phyloP scores from a whole-genome alignment of 2,888 invertebrate genomes.

The Diachrysia chrysitis region DNA sequence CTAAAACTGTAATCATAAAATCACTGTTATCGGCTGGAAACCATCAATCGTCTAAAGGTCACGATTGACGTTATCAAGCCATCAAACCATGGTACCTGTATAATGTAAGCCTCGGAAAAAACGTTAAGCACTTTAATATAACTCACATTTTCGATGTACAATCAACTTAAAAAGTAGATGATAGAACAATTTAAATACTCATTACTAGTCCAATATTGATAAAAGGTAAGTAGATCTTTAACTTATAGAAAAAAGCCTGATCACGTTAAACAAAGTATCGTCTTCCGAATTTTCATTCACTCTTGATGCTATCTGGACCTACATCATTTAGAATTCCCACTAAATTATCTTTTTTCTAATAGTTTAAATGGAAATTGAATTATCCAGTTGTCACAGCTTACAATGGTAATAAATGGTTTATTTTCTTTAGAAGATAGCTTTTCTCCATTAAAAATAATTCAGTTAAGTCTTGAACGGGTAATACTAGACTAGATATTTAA shows the following conservation, averaged over 20 bases:
- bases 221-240: too few species aligned
- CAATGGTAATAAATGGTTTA: background rate
- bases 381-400: background rate
- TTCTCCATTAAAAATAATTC: too few species aligned
- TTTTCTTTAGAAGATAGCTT: background rate
- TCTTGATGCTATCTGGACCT: background rate
- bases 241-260: too few species aligned
- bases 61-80: slow-evolving; percentile 2
- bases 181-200: background rate
- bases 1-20: background rate
- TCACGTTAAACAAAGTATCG: too few species aligned
- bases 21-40: background rate
- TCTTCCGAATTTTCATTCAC: background rate
- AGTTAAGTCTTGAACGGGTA: too few species aligned
- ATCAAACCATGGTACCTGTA: background rate
- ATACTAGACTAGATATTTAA: too few species aligned
- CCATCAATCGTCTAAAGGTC: background rate
- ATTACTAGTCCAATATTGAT: background rate
- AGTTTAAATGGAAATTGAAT: background rate
- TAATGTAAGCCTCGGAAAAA: background rate
- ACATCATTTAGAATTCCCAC: background rate
- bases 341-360: slow-evolving; percentile 1
- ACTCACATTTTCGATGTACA: background rate
- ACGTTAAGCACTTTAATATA: background rate
- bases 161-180: background rate